Base-by-base conservation (phyloP, 2,797 vertebrate genomes). In the Enteromius argenteus region DNA sequence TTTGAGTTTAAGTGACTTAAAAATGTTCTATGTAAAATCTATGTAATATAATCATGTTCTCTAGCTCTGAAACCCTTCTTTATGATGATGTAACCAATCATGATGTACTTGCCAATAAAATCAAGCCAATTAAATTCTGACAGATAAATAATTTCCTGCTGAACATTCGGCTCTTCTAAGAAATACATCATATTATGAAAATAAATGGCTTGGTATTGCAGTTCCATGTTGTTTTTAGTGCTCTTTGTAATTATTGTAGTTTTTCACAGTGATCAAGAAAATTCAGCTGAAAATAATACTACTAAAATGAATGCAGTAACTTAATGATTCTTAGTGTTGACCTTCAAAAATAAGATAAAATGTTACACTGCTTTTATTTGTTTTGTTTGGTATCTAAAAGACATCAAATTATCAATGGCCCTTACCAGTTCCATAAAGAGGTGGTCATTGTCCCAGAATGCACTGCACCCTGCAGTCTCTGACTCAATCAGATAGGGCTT, bases 361-460 rank as follows among this genome's bases (percentile, higher is more conserved):
- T 42, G 21, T 69, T n/a, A 13, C 9, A 15, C 21, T 62, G 39
- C 44, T 51, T 58, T 85, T 37, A 3, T 21, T 21, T 51, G 39
- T 39, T 23, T 64, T 27, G 8, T 75, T 49, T 35, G 32, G 46
- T 13, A 23, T 58, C 27, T 49, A 69, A 79, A 42, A 80, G 64
- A 71, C 64, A 83, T 77, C 21, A 78, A 79, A 84, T 84, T 82
- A 83, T 80, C 53, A 85, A 37, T 86, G 79, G 71, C 62, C 79
- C 66, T 69, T 79, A 75, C 79, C 81, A 88, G 82, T 77, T 77
- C 82, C 77, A 79, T 85, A n/a, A 66, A 84, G 74, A 42, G 17
- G 17, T 80, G 80, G 80, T 76, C 46, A 66, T 60, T n/a, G 27
- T 86, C 88, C 86, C 86, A 88, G 81, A 85, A 87, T 80, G 85